phyloP scores from a whole-genome alignment of 2,888 invertebrate genomes.

The Metacarcinus magister region DNA sequence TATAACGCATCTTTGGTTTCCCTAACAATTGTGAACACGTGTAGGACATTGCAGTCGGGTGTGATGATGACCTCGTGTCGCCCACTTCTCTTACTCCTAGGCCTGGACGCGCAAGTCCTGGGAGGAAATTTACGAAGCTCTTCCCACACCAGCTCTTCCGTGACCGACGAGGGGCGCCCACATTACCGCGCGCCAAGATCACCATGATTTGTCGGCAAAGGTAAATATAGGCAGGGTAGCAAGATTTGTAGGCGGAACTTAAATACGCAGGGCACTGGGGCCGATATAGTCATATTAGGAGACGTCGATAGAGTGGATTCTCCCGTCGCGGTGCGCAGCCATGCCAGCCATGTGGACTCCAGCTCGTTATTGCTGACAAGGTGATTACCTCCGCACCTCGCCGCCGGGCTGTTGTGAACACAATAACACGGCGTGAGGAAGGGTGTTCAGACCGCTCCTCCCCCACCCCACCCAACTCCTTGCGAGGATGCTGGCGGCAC shows the following conservation, averaged over 20 bases:
- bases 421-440: slow-evolving; percentile 59
- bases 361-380: slow-evolving; percentile 27
- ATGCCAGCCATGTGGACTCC: slow-evolving; percentile 11
- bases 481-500: neutral
- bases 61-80: neutral
- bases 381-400: slow-evolving; percentile 38
- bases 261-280: slow-evolving; percentile 40
- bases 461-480: neutral
- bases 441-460: neutral
- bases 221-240: slow-evolving; percentile 70
- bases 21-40: neutral
- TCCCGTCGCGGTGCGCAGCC: slow-evolving; percentile 18
- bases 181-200: slow-evolving; percentile 61
- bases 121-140: slow-evolving; percentile 8
- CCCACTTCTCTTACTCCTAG: neutral
- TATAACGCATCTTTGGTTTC: neutral
- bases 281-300: slow-evolving; percentile 60
- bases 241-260: slow-evolving; percentile 70
- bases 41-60: neutral
- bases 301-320: slow-evolving; percentile 47
- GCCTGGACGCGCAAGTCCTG: slow-evolving; percentile 20
- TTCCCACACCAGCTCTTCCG: slow-evolving; percentile 64
- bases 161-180: slow-evolving; percentile 18
- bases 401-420: slow-evolving; percentile 42
- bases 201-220: slow-evolving; percentile 71